Evolutionary conservation across 1,140 invertebrate species (phyloP).

Genomic region (Laupala kohalensis): DNA sequence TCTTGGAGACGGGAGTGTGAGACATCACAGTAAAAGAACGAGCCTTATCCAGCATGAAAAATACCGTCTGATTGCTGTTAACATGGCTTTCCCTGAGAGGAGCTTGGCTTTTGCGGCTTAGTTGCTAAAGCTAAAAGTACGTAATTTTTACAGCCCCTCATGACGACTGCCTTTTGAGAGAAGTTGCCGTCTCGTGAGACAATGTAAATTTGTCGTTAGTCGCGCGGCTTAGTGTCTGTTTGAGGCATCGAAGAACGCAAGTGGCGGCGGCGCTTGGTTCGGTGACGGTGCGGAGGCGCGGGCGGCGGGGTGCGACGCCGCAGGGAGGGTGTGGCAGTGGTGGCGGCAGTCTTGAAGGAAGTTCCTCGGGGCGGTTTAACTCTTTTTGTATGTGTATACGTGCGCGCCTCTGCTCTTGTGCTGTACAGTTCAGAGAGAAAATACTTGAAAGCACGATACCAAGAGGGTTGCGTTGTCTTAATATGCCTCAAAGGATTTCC

Average conservation of each 20-base stretch:
- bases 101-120: too few relatives aligned
- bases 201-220: background rate
- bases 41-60: too few relatives aligned
- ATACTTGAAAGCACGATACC: background rate
- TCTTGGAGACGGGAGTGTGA: too few relatives aligned
- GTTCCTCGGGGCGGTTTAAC: background rate
- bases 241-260: background rate
- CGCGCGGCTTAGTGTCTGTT: background rate
- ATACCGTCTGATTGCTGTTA: too few relatives aligned
- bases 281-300: background rate
- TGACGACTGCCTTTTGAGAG: background rate
- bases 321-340: background rate
- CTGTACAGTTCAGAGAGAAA: background rate
- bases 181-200: background rate
- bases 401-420: background rate
- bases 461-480: background rate
- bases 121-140: background rate
- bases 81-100: too few relatives aligned
- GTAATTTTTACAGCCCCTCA: background rate
- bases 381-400: background rate
- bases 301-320: too few relatives aligned
- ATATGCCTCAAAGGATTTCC: background rate
- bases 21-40: too few relatives aligned
- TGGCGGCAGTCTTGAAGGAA: background rate
- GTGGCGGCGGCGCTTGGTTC: too few relatives aligned